Conservation (phyloP, 2,888 invertebrate genomes). For the Gnatocerus cornutus region DNA sequence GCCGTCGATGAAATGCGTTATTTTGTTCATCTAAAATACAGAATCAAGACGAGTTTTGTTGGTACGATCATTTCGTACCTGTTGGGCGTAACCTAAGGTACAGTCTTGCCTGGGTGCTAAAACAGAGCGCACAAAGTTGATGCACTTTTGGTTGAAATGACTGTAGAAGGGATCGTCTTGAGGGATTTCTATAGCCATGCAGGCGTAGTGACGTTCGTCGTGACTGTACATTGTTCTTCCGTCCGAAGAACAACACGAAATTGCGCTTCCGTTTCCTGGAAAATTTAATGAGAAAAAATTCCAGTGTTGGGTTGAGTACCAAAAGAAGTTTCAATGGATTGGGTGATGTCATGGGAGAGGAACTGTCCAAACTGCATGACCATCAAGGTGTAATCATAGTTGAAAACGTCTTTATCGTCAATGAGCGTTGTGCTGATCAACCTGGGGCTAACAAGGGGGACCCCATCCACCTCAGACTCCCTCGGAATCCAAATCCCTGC, state of each 20-base stretch:
- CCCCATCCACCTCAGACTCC: conserved; percentile 72
- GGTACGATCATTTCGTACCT: too few relatives aligned
- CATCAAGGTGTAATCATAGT: conserved; percentile 77
- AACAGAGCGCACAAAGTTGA: conserved; percentile 83
- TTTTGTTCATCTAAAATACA: conserved; percentile 79
- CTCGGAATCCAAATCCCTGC: conserved; percentile 77
- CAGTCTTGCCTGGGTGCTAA: conserved; percentile 80
- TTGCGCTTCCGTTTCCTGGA: conserved; percentile 79
- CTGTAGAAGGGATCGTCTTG: conserved; percentile 77
- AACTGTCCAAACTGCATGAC: conserved; percentile 89
- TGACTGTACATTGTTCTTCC: conserved; percentile 73
- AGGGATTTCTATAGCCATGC: conserved; percentile 78
- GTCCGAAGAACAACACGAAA: conserved; percentile 81
- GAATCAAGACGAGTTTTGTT: too few relatives aligned
- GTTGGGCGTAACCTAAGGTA: conserved; percentile 80
- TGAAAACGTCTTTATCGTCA: conserved; percentile 75
- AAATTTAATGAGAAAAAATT: neutral
- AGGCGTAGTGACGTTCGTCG: conserved; percentile 78
- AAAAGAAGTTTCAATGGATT: conserved; percentile 80
- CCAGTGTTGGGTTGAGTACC: conserved; percentile 70
- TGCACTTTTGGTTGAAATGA: conserved; percentile 76
- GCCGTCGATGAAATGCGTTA: conserved; percentile 82
- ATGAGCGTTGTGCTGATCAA: conserved; percentile 79
- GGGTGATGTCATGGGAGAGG: conserved; percentile 82
- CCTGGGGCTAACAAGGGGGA: conserved; percentile 79